Evolutionary conservation across 2,888 invertebrate species (phyloP), one percentile per base, ranked within the genome.

Genomic region (Eustalomyia histrio): DNA sequence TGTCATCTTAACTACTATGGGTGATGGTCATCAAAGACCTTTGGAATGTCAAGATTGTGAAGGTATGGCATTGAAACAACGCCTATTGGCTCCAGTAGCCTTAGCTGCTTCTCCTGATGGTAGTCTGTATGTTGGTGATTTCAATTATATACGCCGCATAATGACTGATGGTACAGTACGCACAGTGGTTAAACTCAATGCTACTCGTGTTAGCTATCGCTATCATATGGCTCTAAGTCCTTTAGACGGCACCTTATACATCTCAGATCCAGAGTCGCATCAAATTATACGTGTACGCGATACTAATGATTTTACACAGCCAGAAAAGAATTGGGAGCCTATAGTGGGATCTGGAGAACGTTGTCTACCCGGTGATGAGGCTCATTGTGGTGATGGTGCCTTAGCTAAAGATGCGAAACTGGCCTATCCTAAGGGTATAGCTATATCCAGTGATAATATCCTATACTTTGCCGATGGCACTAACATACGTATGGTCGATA

Each of bases 171-270:
- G 97, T 67, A 94, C 94, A 29, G 90, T 91, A 33, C 89, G 89
- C 50, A 91, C 90, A 0, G 89, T 90, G 39, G 89, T 90, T 52
- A 90, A 88, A 88, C 92, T 84, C 91, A 97, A 98, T 88, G 96
- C 97, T 21, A 97, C 97, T 1, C 93, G 97, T 86, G 97, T 98
- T 0, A 97, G 97, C 0, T 98, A 99, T 91, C 95, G 98, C 73
- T 99, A 99, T 90, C 98, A 98, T 92, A 96, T 99, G 94, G 97
- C 98, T 0, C 92, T 99, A 55, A 97, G 97, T 86, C 99, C 99
- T 0, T 92, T 98, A 14, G 98, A 98, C 89, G 97, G 97, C 29
- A 95, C 95, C 1, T 92, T 99, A 10, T 99, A 97, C 92, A 97
- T 99, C 86, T 98, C 99, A 0, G 97, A 99, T 89, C 98, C 98